phyloP scores from a whole-genome alignment of 2,113 vertebrate species.

The Cettia cetti region DNA sequence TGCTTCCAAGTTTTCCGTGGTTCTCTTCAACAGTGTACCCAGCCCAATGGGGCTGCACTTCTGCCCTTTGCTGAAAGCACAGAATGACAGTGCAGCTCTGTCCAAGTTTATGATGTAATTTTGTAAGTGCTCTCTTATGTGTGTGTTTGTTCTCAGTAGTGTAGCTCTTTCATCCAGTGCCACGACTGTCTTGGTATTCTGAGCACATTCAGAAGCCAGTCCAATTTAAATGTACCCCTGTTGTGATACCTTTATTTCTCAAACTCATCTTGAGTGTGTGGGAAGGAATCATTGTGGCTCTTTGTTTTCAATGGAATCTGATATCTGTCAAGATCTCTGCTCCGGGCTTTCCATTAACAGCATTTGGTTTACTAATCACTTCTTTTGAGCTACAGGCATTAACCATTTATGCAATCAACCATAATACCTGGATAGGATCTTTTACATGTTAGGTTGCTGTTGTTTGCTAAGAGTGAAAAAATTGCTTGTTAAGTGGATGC shows the following conservation, averaged over 20 bases:
- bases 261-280: slow-evolving; percentile 3
- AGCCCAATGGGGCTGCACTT: background rate
- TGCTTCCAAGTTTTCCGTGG: background rate
- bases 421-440: background rate
- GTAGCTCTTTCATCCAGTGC: background rate
- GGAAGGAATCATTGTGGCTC: background rate
- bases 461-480: slow-evolving; percentile 8
- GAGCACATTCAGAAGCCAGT: background rate
- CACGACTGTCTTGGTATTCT: background rate
- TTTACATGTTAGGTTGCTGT: background rate
- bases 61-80: background rate
- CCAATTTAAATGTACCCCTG: slow-evolving; percentile 18
- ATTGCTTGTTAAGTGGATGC: background rate
- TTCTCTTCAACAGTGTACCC: background rate
- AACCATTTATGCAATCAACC: slow-evolving; percentile 15
- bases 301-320: slow-evolving; percentile 33
- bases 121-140: background rate
- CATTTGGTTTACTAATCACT: slow-evolving; percentile 8
- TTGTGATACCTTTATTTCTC: slow-evolving; percentile 37
- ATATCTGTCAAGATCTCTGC: slow-evolving; percentile 12
- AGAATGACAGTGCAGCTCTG: background rate
- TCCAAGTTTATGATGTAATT: background rate
- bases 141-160: slow-evolving; percentile 4
- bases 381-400: background rate
- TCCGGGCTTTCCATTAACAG: background rate